Conservation (phyloP, 2,113 vertebrate genomes). For the Phyllostomus hastatus region DNA sequence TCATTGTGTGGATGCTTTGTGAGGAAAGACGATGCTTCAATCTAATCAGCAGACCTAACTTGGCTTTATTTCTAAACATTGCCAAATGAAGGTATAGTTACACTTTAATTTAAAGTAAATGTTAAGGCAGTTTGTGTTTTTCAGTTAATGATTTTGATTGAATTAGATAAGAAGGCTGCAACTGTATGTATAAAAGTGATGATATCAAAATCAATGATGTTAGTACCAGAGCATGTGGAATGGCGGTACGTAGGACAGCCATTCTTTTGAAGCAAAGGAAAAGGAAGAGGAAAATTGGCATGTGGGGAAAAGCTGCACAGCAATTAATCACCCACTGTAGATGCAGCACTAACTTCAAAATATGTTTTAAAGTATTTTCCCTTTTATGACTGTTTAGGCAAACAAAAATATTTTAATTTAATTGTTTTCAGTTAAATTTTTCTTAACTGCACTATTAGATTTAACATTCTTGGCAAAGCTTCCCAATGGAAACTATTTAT, state of each 20-base stretch:
- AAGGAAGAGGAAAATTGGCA: not conserved
- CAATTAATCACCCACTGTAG: conserved; percentile 48
- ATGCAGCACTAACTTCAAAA: conserved; percentile 50
- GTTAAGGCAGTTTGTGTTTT: not conserved
- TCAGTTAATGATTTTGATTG: not conserved
- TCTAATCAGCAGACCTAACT: not conserved
- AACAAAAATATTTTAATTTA: conserved; percentile 68
- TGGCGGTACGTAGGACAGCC: not conserved
- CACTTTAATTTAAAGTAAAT: conserved; percentile 3
- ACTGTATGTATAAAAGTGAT: not conserved
- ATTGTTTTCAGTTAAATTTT: conserved; percentile 76
- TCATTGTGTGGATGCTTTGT: not conserved
- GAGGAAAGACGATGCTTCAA: not conserved
- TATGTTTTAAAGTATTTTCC: conserved; percentile 69
- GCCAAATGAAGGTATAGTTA: not conserved
- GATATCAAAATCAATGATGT: not conserved
- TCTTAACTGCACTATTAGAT: conserved; percentile 62
- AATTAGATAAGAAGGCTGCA: not conserved
- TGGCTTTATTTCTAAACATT: not conserved
- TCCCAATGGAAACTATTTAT: conserved; percentile 81
- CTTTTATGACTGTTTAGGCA: conserved; percentile 74
- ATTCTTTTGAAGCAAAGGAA: not conserved
- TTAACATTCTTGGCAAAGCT: conserved; percentile 79
- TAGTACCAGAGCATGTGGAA: not conserved
- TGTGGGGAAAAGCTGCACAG: not conserved